phyloP scores from a whole-genome alignment of 37 sponge, comb jelly and placozoan genomes.

The Aphrocallistes beatrix region DNA sequence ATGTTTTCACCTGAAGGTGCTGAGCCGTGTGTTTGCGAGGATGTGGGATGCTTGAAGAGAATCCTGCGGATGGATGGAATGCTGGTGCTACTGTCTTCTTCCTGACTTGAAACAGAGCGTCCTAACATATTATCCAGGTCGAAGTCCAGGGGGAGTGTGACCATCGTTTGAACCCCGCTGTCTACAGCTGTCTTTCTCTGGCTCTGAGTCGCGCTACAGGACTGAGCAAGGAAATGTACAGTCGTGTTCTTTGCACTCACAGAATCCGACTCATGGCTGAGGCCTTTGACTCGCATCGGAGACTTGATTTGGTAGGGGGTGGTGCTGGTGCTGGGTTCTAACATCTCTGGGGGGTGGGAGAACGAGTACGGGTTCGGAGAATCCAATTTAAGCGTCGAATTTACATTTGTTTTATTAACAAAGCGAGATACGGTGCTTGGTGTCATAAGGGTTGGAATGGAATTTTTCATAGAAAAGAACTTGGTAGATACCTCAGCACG shows the following conservation, averaged over 20 bases:
- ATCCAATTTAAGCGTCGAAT: neutral
- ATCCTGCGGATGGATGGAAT: neutral
- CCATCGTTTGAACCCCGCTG: neutral
- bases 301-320: neutral
- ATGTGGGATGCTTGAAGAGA: neutral
- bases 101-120: neutral
- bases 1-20: no score
- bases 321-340: neutral
- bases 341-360: slow-evolving; percentile 1
- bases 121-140: neutral
- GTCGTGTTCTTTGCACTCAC: no score
- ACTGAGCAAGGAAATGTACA: no score
- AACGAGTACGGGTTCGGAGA: neutral
- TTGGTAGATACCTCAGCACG: slow-evolving; percentile 4
- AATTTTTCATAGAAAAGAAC: neutral
- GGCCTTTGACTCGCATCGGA: neutral
- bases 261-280: neutral
- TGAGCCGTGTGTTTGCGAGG: neutral
- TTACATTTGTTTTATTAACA: neutral
- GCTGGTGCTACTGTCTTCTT: neutral
- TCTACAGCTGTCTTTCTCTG: neutral
- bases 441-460: neutral
- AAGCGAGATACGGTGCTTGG: neutral
- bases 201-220: neutral
- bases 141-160: neutral